Evolutionary conservation across 2,797 vertebrate genomes (phyloP), one percentile per base, ranked within the genome.

Genomic region (Hippocampus kuda): DNA sequence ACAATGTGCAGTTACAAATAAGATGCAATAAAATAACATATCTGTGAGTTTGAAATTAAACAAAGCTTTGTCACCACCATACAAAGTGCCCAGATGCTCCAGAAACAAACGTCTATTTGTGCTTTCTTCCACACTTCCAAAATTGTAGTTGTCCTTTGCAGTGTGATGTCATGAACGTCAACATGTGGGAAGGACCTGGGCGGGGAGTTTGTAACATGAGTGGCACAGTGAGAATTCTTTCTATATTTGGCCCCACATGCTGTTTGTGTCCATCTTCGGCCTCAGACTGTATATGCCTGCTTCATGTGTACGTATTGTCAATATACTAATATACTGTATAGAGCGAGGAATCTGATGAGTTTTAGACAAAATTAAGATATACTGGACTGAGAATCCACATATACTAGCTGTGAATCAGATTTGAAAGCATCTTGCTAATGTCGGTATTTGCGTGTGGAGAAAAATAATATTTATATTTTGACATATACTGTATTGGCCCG

Each of bases 191-290:
- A 64, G 66, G 71, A 73, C 24, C 10, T 26, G 64, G 34, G 71
- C 53, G 64, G 72, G 71, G 79, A 67, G 83, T 75, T 42, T 73
- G 84, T 86, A 81, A 85, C 79, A 79, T 54, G 76, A 83, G 83
- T 24, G 20, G 69, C 71, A 70, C 70, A 75, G 74, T 73, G 77
- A 79, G 83, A 79, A 81, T 77, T 77, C 67, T 69, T 70, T 79
- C 90, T 92, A 92, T 88, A 88, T 91, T 88, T 91, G 88, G 85
- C 79, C 53, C 34, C 68, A 79, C 85, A 73, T 71, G 66, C 75
- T 75, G 80, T 75, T 79, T 79, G 77, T 91, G 89, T 76, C 92
- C 90, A 87, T 92, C 48, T 91, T 91, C 75, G 90, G 90, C 60
- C 38, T 30, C 44, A 65, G 68, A 63, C 46, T 56, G 34, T 24